Evolutionary conservation across 2,113 vertebrate species (phyloP), one percentile per base, ranked within the genome.

Genomic region (Cyanoramphus novaezelandiae): DNA sequence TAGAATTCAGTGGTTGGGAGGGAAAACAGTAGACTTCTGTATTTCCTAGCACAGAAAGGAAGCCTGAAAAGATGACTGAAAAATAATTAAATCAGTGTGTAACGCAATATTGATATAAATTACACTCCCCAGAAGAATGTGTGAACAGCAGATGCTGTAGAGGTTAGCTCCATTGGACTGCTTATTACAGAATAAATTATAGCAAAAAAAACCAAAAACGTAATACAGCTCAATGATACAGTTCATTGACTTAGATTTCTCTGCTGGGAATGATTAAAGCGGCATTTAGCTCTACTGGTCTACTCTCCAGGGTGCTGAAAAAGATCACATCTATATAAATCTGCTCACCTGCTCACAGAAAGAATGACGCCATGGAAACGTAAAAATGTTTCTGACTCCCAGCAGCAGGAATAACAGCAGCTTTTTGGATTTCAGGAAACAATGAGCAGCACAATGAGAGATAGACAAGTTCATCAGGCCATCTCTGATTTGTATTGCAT

Each of bases 171-270:
- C 63, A 43, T 4, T 76, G 63, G 77, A 63, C 79, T 92, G 49
- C 78, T 90, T 93, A 77, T 92, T 85, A 77, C 46, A 91, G 59
- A 90, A 94, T 93, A 96, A 96, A 96, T 88, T 76, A 92, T 83
- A 78, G 64, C 79, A 75, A 88, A 83, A 78, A 74, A 75, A 75
- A 93, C n/a, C n/a, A n/a, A 39, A 39, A 39, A 90, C 55, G 64
- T 88, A 93, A 78, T 92, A 86, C 64, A 86, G 55, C 85, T 95
- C 79, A 80, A 74, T 16, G 49, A 50, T 60, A 92, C 64, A 92
- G 94, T 93, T 95, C 90, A 92, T 92, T 94, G 92, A 75, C 87
- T 96, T 78, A 81, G 79, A 86, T 79, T 43, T 93, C 71, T 90
- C 88, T 2, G 7, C 90, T 81, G 93, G 68, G 92, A 88, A 95